Base-by-base conservation (phyloP, 2,888 invertebrate species). In the Sarcophaga subvicina region DNA sequence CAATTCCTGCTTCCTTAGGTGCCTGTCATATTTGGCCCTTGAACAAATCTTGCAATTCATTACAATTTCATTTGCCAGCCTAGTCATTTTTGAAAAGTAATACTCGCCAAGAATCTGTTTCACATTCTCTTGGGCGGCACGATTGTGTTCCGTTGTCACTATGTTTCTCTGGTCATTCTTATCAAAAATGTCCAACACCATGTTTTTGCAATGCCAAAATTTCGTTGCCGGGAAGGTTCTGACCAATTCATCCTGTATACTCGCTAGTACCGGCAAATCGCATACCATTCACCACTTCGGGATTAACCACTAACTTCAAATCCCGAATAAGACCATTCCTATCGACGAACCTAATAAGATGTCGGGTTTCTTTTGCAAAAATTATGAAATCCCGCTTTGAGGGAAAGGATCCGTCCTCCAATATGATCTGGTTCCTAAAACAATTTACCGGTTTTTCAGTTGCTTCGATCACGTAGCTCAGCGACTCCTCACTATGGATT, bases 391-490 rank as follows among this genome's bases (percentile, higher is more conserved):
- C 27, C 59, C 4, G 75, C 67, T 10, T 17, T 37, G 17, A 37
- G 11, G 6, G 66, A 5, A 17, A 66, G 67, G 87, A 85, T 59
- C 89, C 86, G 2, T 25, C 25, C 3, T 25, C 25, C 10, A 89
- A 64, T 45, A 89, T 22, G 14, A 89, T 88, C 63, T 89, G 88
- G n/a, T 89, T 89, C 71, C 78, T 69, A 37, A 88, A 90, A 47
- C 88, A 88, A 22, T 22, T 1, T 22, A 22, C 22, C 22, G 22
- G 63, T 89, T 89, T 90, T 2, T 88, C 85, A 14, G 81, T 87
- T n/a, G 85, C 45, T 59, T 85, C 84, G 47, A 88, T 88, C 11
- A 84, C 88, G 62, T 88, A 88, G 2, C 88, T 88, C 12, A 88
- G 25, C 66, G 14, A 88, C 87, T 20, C 62, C 60, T 88, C 85